Base-by-base conservation (phyloP, 2,113 vertebrate genomes). In the Arenaria interpres region DNA sequence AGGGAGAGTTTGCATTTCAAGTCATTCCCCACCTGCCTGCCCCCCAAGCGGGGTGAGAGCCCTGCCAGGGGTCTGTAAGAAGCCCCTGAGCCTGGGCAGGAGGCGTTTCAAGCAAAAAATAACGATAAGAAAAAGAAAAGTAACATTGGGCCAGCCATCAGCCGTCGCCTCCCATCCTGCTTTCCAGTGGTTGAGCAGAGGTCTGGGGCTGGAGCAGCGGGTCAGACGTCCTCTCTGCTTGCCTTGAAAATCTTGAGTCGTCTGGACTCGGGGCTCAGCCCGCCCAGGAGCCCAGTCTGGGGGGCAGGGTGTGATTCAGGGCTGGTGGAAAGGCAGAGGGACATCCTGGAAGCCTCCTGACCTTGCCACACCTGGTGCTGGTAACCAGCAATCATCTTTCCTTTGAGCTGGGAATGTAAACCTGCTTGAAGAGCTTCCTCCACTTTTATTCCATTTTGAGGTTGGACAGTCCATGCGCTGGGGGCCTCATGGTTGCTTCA, bases 1-100 rank as follows among this genome's bases (percentile, higher is more conserved):
- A n/a, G 17, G 17, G 54, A 73, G 43, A 50, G 39, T 91, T 93
- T 93, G 77, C 85, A 72, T 93, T 94, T 93, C 66, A 51, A 89
- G 56, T 28, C 28, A 5, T 41, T 89, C 8, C 46, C 43, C 87
- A 81, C 68, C 80, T 92, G 43, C 82, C 3, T 0, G 7, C n/a
- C 19, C 30, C 6, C 24, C 59, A 56, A 71, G 6, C 1, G 7
- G 71, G 91, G 86, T 60, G 75, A 87, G 24, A 71, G 27, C 9
- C 1, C 3, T 32, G 88, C 72, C 69, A 82, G 63, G 63, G 59
- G 33, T 83, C 17, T 25, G 21, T 19, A 64, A 78, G 57, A 75
- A 88, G 20, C 10, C 3, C 43, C 63, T 2, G 1, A 7, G 45
- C 9, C 50, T 0, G 1, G 1, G 32, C 2, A 32, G 45, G 64